Percentiles rank a stretch among this genome's conserved stretches.
phyloP scores from a whole-genome alignment of 2,888 invertebrate species.

The Erebia epiphron region DNA sequence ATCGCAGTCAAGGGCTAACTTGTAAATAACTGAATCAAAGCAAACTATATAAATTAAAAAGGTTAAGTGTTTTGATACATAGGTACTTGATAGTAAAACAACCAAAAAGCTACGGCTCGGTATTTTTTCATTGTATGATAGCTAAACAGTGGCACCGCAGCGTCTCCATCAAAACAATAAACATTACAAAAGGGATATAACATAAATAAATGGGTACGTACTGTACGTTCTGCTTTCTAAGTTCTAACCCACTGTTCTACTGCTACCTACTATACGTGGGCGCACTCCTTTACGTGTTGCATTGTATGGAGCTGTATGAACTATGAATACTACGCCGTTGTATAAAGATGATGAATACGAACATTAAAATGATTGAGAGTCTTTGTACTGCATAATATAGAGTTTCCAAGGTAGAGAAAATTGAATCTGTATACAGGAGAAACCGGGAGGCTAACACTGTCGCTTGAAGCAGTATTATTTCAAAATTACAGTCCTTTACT shows the following conservation, averaged over 20 bases:
- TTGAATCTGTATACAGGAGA: not conserved
- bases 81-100: too few relatives aligned
- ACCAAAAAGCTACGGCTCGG: too few relatives aligned
- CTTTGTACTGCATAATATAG: conserved; percentile 1
- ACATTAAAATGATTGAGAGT: conserved; percentile 23
- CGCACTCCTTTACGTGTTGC: conserved; percentile 1
- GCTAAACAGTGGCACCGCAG: not conserved
- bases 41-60: too few relatives aligned
- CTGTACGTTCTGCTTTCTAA: conserved; percentile 12
- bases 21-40: too few relatives aligned
- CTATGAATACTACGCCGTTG: not conserved
- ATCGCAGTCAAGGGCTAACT: too few relatives aligned
- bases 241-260: conserved; percentile 9
- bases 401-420: conserved; percentile 2
- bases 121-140: not conserved
- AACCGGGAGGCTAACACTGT: not conserved
- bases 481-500: too few relatives aligned
- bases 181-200: conserved; percentile 1
- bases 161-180: conserved; percentile 1
- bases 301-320: conserved; percentile 16
- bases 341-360: conserved; percentile 26
- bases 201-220: conserved; percentile 4
- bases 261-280: not conserved
- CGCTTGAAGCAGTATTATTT: too few relatives aligned
- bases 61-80: too few relatives aligned